Evolutionary conservation across 1,140 invertebrate species (phyloP), one percentile per base, ranked within the genome.

Genomic region (Drosophila saltans): DNA sequence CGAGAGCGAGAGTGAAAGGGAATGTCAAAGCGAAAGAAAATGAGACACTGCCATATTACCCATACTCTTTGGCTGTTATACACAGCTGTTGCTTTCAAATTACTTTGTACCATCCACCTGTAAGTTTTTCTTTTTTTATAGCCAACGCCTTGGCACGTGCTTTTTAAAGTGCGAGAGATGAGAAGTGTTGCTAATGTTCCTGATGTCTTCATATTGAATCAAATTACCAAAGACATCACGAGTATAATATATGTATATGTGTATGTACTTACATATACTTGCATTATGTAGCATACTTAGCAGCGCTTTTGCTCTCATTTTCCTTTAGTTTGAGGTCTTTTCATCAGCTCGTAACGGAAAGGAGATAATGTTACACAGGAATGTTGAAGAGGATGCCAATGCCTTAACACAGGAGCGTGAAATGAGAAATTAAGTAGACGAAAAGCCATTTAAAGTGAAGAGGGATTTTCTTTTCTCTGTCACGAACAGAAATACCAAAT

Each of bases 11-110:
- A 7, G 2, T 3, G 16, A 58, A 9, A 58, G 30, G 7, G 36
- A 39, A 11, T 10, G 9, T 39, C 2, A 3, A 16, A 3, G 56
- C 8, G 33, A 8, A 39, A 58, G 30, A 36, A 16, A 11, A 28
- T 33, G 56, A n/a, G 33, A 33, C 16, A n/a, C 30, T 57, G 21
- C 11, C 48, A 9, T 30, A 24, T 24, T 2, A 24, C 45, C 16
- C 45, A 48, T 9, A 3, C 45, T 26, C 21, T 7, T 10, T 4
- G 24, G 21, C 45, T 52, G 21, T 52, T 52, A 52, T 52, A 57
- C 55, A 59, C 57, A 59, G 57, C 57, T 59, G 57, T 59, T 59
- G 57, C 57, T 59, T 57, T 8, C 57, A 59, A 59, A 59, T 59
- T 59, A 59, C 57, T 59, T 33, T 39, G 36, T 59, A 33, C 36